Percentiles rank a stretch among this genome's conserved stretches.
Evolutionary conservation across 2,888 invertebrate species (phyloP).

Genomic region (Eretmocerus hayati): DNA sequence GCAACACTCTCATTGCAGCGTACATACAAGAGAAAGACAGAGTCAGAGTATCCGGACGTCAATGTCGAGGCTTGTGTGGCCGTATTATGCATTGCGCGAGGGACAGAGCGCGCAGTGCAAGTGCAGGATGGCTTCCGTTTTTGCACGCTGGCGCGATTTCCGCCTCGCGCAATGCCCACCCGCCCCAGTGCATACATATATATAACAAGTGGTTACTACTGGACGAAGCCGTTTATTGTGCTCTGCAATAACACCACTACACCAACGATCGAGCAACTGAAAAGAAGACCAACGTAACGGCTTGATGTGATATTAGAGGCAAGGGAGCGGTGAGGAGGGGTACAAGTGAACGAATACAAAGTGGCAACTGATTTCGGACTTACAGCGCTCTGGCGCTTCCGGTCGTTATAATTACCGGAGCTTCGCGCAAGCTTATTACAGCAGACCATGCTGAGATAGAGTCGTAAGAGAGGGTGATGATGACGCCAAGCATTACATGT

Average conservation of each 20-base stretch:
- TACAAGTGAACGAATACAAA: conserved; percentile 6
- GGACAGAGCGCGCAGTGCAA: conserved; percentile 1
- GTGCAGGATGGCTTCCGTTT: conserved; percentile 12
- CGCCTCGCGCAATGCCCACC: neutral
- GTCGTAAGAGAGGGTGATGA: too few relatives aligned
- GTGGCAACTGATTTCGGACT: conserved; percentile 14
- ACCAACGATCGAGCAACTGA: neutral
- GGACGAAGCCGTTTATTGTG: neutral
- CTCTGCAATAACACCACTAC: neutral
- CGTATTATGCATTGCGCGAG: too few relatives aligned
- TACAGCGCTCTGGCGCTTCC: conserved; percentile 6
- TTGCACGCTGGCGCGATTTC: conserved; percentile 2
- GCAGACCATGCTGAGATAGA: too few relatives aligned
- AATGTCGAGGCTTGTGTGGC: conserved; percentile 15
- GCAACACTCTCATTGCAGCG: too few relatives aligned
- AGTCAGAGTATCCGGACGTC: too few relatives aligned
- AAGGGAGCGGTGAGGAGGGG: neutral
- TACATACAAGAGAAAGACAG: too few relatives aligned
- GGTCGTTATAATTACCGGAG: conserved; percentile 9
- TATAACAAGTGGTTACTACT: too few relatives aligned
- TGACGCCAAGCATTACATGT: too few relatives aligned
- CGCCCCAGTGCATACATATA: neutral
- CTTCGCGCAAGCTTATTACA: neutral
- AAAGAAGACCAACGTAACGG: conserved; percentile 1
- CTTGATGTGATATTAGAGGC: neutral